Conservation (phyloP, 1,140 invertebrate genomes). For the Bombyx mandarina region DNA sequence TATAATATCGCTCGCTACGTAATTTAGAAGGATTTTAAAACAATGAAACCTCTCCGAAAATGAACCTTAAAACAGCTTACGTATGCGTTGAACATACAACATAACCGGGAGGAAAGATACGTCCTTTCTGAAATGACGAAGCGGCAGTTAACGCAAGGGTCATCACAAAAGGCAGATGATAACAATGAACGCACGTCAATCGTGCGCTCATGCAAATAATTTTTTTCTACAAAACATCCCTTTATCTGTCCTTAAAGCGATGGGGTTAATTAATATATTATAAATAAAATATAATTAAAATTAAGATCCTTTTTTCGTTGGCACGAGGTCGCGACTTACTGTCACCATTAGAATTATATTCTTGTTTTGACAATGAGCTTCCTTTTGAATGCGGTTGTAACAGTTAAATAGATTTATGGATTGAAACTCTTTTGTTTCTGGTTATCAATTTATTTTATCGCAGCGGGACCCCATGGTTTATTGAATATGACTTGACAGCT, state of each 20-base stretch:
- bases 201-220: conserved; percentile 69
- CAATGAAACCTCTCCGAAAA: conserved; percentile 15
- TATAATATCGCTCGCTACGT: conserved; percentile 53
- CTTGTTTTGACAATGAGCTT: conserved; percentile 56
- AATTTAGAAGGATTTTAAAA: not conserved
- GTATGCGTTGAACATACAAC: too few species aligned
- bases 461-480: conserved; percentile 44
- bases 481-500: conserved; percentile 64
- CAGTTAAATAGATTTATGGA: conserved; percentile 53
- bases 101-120: too few species aligned
- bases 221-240: conserved; percentile 66
- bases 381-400: conserved; percentile 35
- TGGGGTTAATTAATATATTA: conserved; percentile 69
- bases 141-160: conserved; percentile 60
- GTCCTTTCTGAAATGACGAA: conserved; percentile 14
- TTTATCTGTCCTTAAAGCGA: conserved; percentile 58
- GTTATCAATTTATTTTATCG: conserved; percentile 50
- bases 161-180: conserved; percentile 68
- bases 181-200: conserved; percentile 68
- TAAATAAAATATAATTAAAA: conserved; percentile 60
- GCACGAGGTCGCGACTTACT: conserved; percentile 60
- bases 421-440: conserved; percentile 47
- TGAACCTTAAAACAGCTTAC: conserved; percentile 20
- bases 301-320: conserved; percentile 58
- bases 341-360: conserved; percentile 61